Conservation (phyloP, 1,140 invertebrate genomes). For the Colletes gigas region DNA sequence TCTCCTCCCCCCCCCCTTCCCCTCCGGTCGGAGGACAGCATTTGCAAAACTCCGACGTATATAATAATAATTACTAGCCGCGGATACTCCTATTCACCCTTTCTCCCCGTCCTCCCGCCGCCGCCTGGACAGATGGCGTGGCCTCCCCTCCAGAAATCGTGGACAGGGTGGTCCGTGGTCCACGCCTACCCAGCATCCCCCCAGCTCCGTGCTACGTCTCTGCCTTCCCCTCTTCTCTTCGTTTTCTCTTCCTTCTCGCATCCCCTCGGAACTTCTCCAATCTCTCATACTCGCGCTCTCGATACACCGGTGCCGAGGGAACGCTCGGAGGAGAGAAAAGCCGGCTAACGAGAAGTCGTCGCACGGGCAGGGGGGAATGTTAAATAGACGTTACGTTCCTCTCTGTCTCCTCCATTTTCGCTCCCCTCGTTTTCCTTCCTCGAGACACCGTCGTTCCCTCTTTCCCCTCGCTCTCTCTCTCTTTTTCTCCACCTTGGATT, state of each 20-base stretch:
- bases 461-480: not conserved
- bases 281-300: constrained; percentile 60
- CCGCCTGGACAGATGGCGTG: constrained; percentile 39
- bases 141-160: constrained; percentile 59
- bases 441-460: not conserved
- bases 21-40: constrained; percentile 63
- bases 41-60: constrained; percentile 75
- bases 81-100: constrained; percentile 53
- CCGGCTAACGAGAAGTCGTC: constrained; percentile 73
- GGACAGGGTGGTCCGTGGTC: constrained; percentile 67
- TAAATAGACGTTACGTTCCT: constrained; percentile 72
- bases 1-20: constrained; percentile 28
- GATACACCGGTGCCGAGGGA: constrained; percentile 19
- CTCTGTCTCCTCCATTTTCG: constrained; percentile 27
- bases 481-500: not conserved
- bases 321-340: constrained; percentile 28
- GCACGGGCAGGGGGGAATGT: constrained; percentile 68
- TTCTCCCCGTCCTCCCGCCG: constrained; percentile 10
- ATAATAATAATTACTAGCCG: constrained; percentile 74
- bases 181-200: constrained; percentile 74
- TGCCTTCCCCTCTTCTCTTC: constrained; percentile 51
- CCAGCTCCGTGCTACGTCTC: constrained; percentile 52
- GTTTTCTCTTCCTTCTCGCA: constrained; percentile 52
- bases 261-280: constrained; percentile 43
- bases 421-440: constrained; percentile 1